Percentiles rank a stretch among this genome's conserved stretches.
phyloP scores from a whole-genome alignment of 1,140 invertebrate species.

The Chlorops oryzae region DNA sequence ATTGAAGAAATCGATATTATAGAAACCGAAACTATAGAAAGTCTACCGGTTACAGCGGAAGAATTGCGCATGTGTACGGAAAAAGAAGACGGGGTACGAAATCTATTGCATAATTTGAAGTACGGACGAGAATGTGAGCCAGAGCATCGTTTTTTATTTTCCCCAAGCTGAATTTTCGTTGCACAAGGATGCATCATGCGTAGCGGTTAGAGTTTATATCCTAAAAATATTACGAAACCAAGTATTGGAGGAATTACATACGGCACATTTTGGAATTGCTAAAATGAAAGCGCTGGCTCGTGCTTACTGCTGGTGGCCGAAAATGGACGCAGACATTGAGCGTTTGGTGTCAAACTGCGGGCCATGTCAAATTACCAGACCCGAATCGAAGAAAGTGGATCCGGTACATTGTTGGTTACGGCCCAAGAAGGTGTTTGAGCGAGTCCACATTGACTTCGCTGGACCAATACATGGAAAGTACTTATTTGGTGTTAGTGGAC shows the following conservation, averaged over 20 bases:
- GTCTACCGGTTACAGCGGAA: background rate
- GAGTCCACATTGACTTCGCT: slow-evolving; percentile 22
- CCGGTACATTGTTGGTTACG: slow-evolving; percentile 27
- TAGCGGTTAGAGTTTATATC: slow-evolving; percentile 18
- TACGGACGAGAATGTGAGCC: slow-evolving; percentile 7
- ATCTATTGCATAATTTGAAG: background rate
- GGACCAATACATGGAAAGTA: slow-evolving; percentile 9
- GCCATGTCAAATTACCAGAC: slow-evolving; percentile 9
- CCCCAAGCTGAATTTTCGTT: slow-evolving; percentile 15
- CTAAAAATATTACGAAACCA: slow-evolving; percentile 11
- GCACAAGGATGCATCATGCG: slow-evolving; percentile 17
- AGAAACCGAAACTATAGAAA: slow-evolving; percentile 4
- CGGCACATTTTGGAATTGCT: slow-evolving; percentile 47
- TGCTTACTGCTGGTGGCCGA: slow-evolving; percentile 45
- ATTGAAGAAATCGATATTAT: slow-evolving; percentile 3
- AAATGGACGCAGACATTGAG: slow-evolving; percentile 46
- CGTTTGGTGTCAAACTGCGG: slow-evolving; percentile 24
- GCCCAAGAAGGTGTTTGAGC: slow-evolving; percentile 35
- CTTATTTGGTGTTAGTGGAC: slow-evolving; percentile 45
- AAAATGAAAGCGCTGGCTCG: slow-evolving; percentile 49
- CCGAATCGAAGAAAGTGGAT: slow-evolving; percentile 13
- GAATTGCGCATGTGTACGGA: background rate
- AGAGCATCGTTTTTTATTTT: slow-evolving; percentile 1
- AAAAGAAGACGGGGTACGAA: background rate
- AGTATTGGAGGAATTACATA: slow-evolving; percentile 32